These are phyloP conservation scores for Leptinotarsa lineolata DNA, from an alignment of 1,140 invertebrate species.

Conservation along the genomic window DNA sequence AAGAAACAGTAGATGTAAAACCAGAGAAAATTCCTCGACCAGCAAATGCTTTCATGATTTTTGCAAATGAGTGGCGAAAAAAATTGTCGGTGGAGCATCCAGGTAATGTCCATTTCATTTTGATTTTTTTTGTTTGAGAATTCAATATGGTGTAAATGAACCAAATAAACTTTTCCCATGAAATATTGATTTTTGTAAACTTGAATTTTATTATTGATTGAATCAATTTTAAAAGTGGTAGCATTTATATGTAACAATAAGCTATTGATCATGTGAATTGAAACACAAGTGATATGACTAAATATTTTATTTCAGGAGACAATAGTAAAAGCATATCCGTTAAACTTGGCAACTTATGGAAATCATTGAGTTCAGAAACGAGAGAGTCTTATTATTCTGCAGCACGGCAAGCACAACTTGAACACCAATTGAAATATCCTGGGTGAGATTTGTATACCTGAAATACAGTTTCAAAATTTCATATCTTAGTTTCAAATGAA, in stretches of 20 bases:
- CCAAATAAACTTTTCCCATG: no score
- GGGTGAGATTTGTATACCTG: background rate
- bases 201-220: constrained; percentile 11
- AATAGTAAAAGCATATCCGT: constrained; percentile 62
- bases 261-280: no score
- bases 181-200: background rate
- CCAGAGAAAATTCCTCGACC: constrained; percentile 44
- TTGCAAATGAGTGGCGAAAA: constrained; percentile 59
- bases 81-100: constrained; percentile 58
- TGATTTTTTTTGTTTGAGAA: no score
- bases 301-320: constrained; percentile 46
- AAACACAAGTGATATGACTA: no score
- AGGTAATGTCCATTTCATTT: constrained; percentile 35
- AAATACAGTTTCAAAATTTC: no score
- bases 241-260: background rate
- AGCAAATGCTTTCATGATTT: constrained; percentile 64
- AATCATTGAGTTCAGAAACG: constrained; percentile 53
- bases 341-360: constrained; percentile 60
- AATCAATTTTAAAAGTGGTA: constrained; percentile 7
- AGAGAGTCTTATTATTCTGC: constrained; percentile 58
- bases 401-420: constrained; percentile 39
- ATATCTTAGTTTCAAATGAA: no score
- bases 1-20: background rate
- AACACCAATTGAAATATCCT: background rate
- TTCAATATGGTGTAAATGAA: no score